A percentile compares a stretch with the other conserved stretches of the same genome.
Evolutionary conservation across 2,888 invertebrate species (phyloP).

Genomic region (Acrobasis repandana): DNA sequence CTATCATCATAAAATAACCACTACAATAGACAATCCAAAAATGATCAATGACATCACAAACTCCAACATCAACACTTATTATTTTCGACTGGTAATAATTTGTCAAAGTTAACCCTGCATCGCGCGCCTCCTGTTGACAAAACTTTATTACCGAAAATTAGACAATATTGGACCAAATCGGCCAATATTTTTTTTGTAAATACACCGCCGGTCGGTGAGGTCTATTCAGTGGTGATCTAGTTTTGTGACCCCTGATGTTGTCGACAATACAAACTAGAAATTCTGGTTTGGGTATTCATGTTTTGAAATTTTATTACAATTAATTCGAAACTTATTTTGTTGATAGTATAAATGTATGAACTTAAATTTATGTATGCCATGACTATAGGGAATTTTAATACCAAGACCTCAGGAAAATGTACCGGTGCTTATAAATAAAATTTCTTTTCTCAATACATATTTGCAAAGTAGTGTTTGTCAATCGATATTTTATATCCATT

Average conservation of each 20-base stretch:
- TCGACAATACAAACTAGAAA: constrained; percentile 68
- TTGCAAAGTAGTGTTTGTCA: too few species aligned
- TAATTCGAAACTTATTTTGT: background rate
- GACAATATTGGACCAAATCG: constrained; percentile 77
- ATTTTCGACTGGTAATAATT: constrained; percentile 65
- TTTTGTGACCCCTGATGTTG: constrained; percentile 71
- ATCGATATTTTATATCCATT: too few species aligned
- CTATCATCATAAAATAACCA: background rate
- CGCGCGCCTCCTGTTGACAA: constrained; percentile 78
- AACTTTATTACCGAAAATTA: constrained; percentile 81
- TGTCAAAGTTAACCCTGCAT: constrained; percentile 73
- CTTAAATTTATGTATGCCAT: too few species aligned
- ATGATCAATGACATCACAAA: constrained; percentile 52
- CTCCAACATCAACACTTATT: constrained; percentile 62
- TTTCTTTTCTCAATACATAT: too few species aligned
- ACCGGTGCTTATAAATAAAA: too few species aligned
- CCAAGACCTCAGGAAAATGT: too few species aligned
- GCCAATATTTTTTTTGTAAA: constrained; percentile 65
- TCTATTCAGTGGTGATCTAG: constrained; percentile 67
- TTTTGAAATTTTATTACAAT: constrained; percentile 34
- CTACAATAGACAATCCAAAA: constrained; percentile 26
- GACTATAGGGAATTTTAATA: too few species aligned
- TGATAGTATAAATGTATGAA: background rate
- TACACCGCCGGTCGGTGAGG: constrained; percentile 61
- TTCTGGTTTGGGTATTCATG: constrained; percentile 55